Base-by-base conservation (phyloP, 2,113 vertebrate genomes). In the Neodon shergylaensis region DNA sequence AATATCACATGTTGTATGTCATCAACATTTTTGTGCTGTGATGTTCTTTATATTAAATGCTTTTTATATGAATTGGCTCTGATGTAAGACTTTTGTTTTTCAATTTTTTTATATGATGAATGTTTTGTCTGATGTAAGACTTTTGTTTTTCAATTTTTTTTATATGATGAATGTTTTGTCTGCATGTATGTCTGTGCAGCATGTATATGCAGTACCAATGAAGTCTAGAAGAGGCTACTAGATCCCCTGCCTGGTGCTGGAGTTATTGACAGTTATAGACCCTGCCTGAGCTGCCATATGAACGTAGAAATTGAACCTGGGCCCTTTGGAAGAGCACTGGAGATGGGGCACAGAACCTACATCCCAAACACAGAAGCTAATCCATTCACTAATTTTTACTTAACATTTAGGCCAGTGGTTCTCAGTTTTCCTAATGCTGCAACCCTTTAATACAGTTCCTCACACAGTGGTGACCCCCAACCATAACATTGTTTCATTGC, bases 41-140 rank as follows among this genome's bases (percentile, higher is more conserved):
- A 26, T 96, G 10, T 66, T 94, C 68, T 94, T 70, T 90, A 68
- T 77, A 97, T 91, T 96, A 97, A 97, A 97, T 93, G 66, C 82
- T 83, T 97, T 96, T 94, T 92, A 79, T 86, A 72, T 61, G n/a
- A 10, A 94, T 91, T 33, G 86, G 7, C 36, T 96, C 61, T 94
- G 96, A 94, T 84, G 83, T 0, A 94, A 90, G 65, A 26, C 9
- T 89, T 90, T n/a, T 36, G 58, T 58, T 58, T 81, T n/a, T 24
- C 58, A 14, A 16, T 58, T 58, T 85, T 70, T 79, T 7, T 36
- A 91, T 47, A 26, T 85, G 61, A 85, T 9, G 72, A 16, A 65
- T 44, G 22, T 44, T 11, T 84, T 84, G 26, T 44, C 8, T 84
- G 26, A 94, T 84, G 83, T 0, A 94, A 90, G 65, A 26, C 9